Percentiles rank a stretch among this genome's conserved stretches.
Conservation (phyloP, 2,797 vertebrate genomes). For the Lutra lutra region DNA sequence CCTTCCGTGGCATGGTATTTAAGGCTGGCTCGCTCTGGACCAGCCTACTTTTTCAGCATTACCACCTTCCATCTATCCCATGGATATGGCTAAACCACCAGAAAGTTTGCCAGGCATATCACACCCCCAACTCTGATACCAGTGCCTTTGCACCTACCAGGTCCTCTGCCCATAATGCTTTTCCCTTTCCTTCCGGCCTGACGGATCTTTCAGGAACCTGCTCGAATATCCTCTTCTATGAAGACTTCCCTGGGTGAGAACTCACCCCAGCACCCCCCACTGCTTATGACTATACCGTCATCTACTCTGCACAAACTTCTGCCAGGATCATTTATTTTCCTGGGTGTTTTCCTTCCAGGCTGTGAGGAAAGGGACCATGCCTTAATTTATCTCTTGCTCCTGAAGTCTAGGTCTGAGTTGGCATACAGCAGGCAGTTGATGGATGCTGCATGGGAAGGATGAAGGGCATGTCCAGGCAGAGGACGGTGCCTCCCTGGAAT, state of each 20-base stretch:
- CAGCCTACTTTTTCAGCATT: background rate
- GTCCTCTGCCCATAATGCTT: background rate
- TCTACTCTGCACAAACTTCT: background rate
- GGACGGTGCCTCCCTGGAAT: background rate
- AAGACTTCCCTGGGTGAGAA: background rate
- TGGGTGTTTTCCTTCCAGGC: background rate
- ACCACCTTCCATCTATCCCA: background rate
- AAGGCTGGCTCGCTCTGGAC: rapidly evolving
- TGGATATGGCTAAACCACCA: rapidly evolving
- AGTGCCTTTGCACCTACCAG: background rate
- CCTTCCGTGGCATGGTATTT: background rate
- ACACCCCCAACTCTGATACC: background rate
- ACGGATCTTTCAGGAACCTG: background rate
- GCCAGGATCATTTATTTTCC: background rate
- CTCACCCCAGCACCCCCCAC: background rate
- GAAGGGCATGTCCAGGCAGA: background rate
- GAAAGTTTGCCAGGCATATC: background rate
- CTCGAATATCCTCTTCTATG: background rate
- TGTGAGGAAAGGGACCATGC: background rate
- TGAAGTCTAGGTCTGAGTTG: background rate
- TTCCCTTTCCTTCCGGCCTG: background rate
- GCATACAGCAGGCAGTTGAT: background rate
- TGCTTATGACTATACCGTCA: background rate
- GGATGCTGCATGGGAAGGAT: too few relatives aligned
- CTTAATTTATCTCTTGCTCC: background rate